Evolutionary conservation across 2,113 vertebrate species (phyloP).

Genomic region (Solea solea): DNA sequence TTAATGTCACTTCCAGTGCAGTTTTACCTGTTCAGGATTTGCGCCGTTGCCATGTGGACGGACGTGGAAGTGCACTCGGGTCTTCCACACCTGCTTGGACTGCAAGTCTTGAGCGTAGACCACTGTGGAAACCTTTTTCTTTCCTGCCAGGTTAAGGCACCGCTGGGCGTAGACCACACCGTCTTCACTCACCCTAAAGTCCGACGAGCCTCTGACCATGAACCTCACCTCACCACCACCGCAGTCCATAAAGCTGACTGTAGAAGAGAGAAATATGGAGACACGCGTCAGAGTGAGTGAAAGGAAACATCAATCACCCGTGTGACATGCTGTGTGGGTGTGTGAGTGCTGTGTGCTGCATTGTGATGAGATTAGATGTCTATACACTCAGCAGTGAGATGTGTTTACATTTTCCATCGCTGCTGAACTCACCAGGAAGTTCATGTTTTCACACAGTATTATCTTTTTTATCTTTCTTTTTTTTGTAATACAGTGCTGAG

Average conservation of each 20-base stretch:
- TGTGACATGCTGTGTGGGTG: not conserved
- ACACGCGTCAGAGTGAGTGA: not conserved
- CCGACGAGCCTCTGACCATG: slow-evolving; percentile 82
- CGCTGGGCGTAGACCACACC: slow-evolving; percentile 85
- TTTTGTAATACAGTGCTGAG: not conserved
- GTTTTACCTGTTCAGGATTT: slow-evolving; percentile 42
- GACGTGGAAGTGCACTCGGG: slow-evolving; percentile 83
- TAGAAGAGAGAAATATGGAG: slow-evolving; percentile 20
- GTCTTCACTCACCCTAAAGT: slow-evolving; percentile 87
- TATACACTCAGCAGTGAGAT: not conserved
- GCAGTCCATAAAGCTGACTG: slow-evolving; percentile 91
- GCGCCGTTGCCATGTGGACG: slow-evolving; percentile 4
- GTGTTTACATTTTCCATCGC: not conserved
- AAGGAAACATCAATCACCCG: not conserved
- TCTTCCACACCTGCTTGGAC: slow-evolving; percentile 88
- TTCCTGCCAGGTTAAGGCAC: slow-evolving; percentile 79
- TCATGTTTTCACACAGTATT: not conserved
- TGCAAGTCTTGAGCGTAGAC: slow-evolving; percentile 86
- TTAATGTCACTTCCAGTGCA: too few relatives aligned
- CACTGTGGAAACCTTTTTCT: slow-evolving; percentile 64
- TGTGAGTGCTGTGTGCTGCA: not conserved
- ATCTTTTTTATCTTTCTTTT: too few relatives aligned
- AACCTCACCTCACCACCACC: slow-evolving; percentile 83
- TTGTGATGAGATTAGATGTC: not conserved
- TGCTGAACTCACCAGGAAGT: not conserved